Base-by-base conservation (phyloP, 2,113 vertebrate genomes). In the Catagonus wagneri region DNA sequence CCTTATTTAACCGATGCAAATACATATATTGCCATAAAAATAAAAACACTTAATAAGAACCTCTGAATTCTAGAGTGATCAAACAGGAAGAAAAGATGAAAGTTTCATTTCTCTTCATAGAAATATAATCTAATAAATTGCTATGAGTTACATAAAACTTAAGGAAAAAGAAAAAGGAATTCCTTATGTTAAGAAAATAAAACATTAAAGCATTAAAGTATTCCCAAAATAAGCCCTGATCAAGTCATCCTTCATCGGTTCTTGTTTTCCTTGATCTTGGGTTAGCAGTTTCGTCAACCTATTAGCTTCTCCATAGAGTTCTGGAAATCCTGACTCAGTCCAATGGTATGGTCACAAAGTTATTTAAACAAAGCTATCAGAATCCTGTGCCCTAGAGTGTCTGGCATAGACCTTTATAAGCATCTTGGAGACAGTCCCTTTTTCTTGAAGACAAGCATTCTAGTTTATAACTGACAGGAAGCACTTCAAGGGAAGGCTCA, bases 11-110 rank as follows among this genome's bases (percentile, higher is more conserved):
- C 15, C 15, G 58, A 63, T 93, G 68, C 13, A 86, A 89, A 75
- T 90, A 79, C 80, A 54, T 88, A 71, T 54, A 74, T 89, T 94
- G 54, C 11, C 29, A 29, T 84, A 22, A 94, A 95, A 92, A 54
- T 68, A 79, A 94, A 34, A 61, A n/a, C 69, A 36, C 6, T 89
- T 27, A 25, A 3, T 34, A 83, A 81, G 56, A 94, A 16, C 72
- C 75, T 69, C 54, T 87, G 83, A 85, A 84, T 50, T 94, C 90
- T 85, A 23, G 50, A 87, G 6, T 6, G 36, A 65, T 76, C 34
- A 58, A 27, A 25, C 61, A 89, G 60, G 58, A 39, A 83, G 23
- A 79, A 85, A 95, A 78, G 44, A 72, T 39, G 79, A 68, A n/a
- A 85, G 14, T 39, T 89, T 72, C 34, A 15, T 83, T 78, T 94